Base-by-base conservation (phyloP, 2,888 invertebrate genomes). In the Norana najaformis region DNA sequence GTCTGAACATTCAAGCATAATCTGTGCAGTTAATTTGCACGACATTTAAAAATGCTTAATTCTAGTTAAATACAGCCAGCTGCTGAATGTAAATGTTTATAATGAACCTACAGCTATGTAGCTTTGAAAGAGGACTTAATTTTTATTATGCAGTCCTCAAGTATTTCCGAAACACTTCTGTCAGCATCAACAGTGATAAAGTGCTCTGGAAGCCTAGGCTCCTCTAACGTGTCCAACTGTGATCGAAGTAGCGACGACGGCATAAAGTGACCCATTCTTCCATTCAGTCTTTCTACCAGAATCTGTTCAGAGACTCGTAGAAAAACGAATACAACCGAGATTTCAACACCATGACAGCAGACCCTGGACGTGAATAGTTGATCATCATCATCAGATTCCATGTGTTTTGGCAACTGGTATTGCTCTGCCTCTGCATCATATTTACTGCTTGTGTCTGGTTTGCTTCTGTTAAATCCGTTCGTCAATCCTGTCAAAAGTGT, bases 241-340 rank as follows among this genome's bases (percentile, higher is more conserved):
- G 94, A 94, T 41, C 92, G 91, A 38, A 94, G 89, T 89, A 94
- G 90, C 13, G 91, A 90, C 38, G 92, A 90, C 82, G 93, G 93
- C 93, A 94, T 93, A 90, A 93, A 94, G 90, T 94, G 94, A 20
- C 93, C 93, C 37, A 90, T 90, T 89, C 94, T 92, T 6, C 88
- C 90, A 2, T 88, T 88, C 90, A 94, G 38, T 88, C 94, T 92
- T n/a, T 91, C 83, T 69, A 89, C 90, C 20, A 94, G 90, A 37
- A 93, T 47, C 13, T 91, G 91, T 82, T 91, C 88, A 30, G 38
- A 34, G 20, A 88, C 90, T 30, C 88, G 37, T 18, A 91, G 88
- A 85, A 39, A 90, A n/a, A 91, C 91, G 82, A 91, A 90, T 39
- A 91, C 69, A 69, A 69, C 69, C 11, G n/a, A 69, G n/a, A n/a